phyloP scores from a whole-genome alignment of 2,888 invertebrate genomes.

The Chrysolina haemoptera region DNA sequence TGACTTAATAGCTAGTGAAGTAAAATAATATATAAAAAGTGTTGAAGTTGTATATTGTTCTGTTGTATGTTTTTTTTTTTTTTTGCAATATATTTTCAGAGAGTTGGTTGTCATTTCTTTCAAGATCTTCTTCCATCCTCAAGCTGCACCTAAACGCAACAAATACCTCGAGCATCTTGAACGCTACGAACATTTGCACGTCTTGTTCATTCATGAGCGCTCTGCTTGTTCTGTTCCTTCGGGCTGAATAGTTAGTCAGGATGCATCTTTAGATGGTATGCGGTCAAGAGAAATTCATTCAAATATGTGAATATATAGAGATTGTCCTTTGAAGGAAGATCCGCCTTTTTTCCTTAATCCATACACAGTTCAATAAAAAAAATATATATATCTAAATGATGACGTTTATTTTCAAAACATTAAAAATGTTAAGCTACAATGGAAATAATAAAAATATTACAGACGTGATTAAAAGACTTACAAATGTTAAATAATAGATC shows the following conservation, averaged over 20 bases:
- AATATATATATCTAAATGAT: not conserved
- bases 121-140: not conserved
- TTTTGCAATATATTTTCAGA: conserved; percentile 18
- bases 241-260: too few relatives aligned
- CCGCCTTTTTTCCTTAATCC: too few relatives aligned
- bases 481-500: not conserved
- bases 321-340: too few relatives aligned
- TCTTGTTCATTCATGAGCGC: too few relatives aligned
- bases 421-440: not conserved
- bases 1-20: conserved; percentile 44
- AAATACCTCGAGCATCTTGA: too few relatives aligned
- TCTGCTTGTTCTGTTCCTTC: too few relatives aligned
- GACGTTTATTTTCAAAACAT: conserved; percentile 1
- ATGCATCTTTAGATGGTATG: too few relatives aligned
- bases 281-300: too few relatives aligned
- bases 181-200: too few relatives aligned
- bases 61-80: conserved; percentile 20
- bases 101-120: not conserved
- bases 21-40: conserved; percentile 42
- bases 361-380: not conserved
- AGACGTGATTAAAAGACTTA: not conserved
- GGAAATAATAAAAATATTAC: not conserved
- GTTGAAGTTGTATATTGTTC: conserved; percentile 33
- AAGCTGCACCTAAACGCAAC: too few relatives aligned
- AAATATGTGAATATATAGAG: too few relatives aligned